phyloP scores from a whole-genome alignment of 2,113 vertebrate genomes.

The Perca schrenkii region DNA sequence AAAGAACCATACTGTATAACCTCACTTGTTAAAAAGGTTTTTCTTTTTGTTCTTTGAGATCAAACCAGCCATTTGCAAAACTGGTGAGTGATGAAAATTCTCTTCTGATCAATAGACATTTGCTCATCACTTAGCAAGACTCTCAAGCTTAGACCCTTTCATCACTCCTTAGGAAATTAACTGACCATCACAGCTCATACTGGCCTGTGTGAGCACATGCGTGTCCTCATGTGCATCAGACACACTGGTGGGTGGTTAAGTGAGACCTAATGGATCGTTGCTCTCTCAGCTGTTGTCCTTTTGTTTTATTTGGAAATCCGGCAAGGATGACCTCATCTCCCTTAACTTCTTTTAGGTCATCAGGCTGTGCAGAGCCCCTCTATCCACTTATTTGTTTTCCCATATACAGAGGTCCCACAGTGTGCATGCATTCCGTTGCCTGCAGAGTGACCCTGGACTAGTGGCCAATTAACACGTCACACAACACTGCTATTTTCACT shows the following conservation, averaged over 20 bases:
- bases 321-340: slow-evolving; percentile 77
- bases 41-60: slow-evolving; percentile 18
- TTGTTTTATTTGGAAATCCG: slow-evolving; percentile 77
- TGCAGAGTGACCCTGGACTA: slow-evolving; percentile 44
- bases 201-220: slow-evolving; percentile 48
- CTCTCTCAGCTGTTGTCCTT: slow-evolving; percentile 71
- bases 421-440: slow-evolving; percentile 47
- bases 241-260: slow-evolving; percentile 71
- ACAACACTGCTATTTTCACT: slow-evolving; percentile 56
- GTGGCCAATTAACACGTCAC: slow-evolving; percentile 70
- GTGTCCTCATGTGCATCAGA: slow-evolving; percentile 58
- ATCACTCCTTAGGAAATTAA: slow-evolving; percentile 68
- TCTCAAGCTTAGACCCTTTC: slow-evolving; percentile 60
- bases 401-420: slow-evolving; percentile 34
- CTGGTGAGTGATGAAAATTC: slow-evolving; percentile 62
- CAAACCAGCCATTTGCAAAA: slow-evolving; percentile 44
- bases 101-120: slow-evolving; percentile 63
- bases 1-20: slow-evolving; percentile 21
- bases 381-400: slow-evolving; percentile 50
- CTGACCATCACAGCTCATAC: slow-evolving; percentile 55
- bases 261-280: slow-evolving; percentile 67
- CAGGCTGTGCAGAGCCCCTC: slow-evolving; percentile 52
- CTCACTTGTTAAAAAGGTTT: slow-evolving; percentile 13
- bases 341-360: slow-evolving; percentile 68
- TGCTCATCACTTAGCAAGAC: slow-evolving; percentile 57